Percentiles rank a stretch among this genome's conserved stretches.
Conservation (phyloP, 2,797 vertebrate species). For the Pangasius sanitwongsei region DNA sequence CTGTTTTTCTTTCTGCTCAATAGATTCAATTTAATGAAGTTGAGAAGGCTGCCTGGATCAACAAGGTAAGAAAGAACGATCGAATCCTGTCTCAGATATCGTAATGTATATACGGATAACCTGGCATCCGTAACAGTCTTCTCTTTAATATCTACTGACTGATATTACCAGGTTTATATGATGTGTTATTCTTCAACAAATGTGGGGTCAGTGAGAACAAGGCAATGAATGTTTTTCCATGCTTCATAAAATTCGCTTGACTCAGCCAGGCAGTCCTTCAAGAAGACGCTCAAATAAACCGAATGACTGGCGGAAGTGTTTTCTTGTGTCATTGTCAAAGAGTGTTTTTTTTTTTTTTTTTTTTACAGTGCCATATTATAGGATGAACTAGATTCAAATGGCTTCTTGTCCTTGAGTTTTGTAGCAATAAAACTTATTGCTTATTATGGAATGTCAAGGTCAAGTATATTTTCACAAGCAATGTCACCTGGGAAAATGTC, state of each 20-base stretch:
- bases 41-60: slow-evolving; percentile 91
- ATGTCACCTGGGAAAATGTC: background rate
- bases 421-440: slow-evolving; percentile 8
- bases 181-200: background rate
- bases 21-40: slow-evolving; percentile 90
- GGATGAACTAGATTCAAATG: background rate
- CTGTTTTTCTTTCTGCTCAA: slow-evolving; percentile 37
- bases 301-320: background rate
- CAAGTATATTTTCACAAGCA: background rate
- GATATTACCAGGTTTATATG: background rate
- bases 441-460: background rate
- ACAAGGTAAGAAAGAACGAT: slow-evolving; percentile 81
- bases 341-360: background rate
- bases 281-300: background rate
- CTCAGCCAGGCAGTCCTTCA: background rate
- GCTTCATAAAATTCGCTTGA: background rate
- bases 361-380: background rate
- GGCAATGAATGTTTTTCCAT: no score
- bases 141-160: background rate
- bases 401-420: background rate
- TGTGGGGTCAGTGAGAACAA: background rate
- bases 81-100: no score
- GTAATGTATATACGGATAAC: background rate
- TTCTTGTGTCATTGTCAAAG: background rate
- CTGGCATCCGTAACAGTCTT: background rate